Evolutionary conservation across 2,797 vertebrate species (phyloP), one percentile per base, ranked within the genome.

Genomic region (Aeoliscus strigatus): DNA sequence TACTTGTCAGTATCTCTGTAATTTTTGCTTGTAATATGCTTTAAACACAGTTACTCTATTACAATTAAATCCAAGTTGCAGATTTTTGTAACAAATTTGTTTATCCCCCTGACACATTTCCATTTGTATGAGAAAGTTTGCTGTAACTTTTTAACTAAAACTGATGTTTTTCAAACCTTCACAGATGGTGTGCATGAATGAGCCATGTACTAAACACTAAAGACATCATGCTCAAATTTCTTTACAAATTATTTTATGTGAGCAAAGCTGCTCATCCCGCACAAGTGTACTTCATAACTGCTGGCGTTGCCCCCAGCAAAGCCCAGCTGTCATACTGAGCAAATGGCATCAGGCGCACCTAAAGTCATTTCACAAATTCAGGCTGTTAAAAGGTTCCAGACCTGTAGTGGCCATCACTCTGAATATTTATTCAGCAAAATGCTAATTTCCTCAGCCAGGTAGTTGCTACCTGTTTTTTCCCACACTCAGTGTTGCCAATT

Each of bases 321-420:
- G 60, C 48, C 69, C 73, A 68, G 69, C 71, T 80, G 77, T 62
- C 73, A 77, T 2, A 50, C 56, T 64, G 55, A 40, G 67, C 56
- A 75, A 69, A 71, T 64, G 63, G 49, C 63, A 66, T 75, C 65
- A 66, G 53, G 60, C 14, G 21, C 57, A 66, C 63, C 70, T 73
- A 55, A 81, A 73, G 70, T 58, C 57, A 61, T 77, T 76, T 76
- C 31, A 53, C 37, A 42, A 41, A 34, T 53, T 12, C 51, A 8
- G 28, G 33, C 49, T 59, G 48, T 56, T 49, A 23, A 35, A 50
- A 36, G 18, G 30, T 27, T 51, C 48, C 50, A 60, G 31, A 62
- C 53, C 53, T 56, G 35, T 31, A 31, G 34, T 47, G 39, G 51
- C 65, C 46, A 54, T 68, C 39, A 38, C 14, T 51, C 28, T 14